phyloP scores from a whole-genome alignment of 2,113 vertebrate genomes.

The Neolamprologus ventralis region DNA sequence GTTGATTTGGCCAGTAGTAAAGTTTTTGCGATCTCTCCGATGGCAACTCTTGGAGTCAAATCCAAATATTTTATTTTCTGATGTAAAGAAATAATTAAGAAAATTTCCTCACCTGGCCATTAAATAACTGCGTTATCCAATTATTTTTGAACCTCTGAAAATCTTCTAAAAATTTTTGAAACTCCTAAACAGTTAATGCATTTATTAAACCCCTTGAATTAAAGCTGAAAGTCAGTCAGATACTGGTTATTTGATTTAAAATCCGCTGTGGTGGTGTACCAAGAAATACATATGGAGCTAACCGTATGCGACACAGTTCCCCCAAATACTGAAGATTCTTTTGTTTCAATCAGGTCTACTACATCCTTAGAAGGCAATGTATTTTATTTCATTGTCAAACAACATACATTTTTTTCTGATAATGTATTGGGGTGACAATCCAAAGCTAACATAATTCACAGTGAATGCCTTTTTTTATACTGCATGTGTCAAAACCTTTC shows the following conservation, averaged over 20 bases:
- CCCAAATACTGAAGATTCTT: background rate
- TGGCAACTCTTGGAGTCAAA: background rate
- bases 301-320: background rate
- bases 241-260: background rate
- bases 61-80: background rate
- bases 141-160: background rate
- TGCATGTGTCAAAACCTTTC: background rate
- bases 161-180: rapidly evolving
- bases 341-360: background rate
- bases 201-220: background rate
- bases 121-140: background rate
- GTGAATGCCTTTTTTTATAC: background rate
- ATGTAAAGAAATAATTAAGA: background rate
- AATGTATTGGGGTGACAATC: background rate
- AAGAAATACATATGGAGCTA: background rate
- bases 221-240: background rate
- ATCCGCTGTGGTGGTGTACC: background rate
- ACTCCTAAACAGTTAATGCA: background rate
- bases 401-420: background rate
- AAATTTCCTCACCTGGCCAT: background rate
- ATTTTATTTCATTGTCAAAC: background rate
- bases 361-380: background rate
- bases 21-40: background rate
- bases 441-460: background rate
- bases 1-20: background rate